Evolutionary conservation across 2,888 invertebrate genomes (phyloP), one percentile per base, ranked within the genome.

Genomic region (Onchidella celtica): DNA sequence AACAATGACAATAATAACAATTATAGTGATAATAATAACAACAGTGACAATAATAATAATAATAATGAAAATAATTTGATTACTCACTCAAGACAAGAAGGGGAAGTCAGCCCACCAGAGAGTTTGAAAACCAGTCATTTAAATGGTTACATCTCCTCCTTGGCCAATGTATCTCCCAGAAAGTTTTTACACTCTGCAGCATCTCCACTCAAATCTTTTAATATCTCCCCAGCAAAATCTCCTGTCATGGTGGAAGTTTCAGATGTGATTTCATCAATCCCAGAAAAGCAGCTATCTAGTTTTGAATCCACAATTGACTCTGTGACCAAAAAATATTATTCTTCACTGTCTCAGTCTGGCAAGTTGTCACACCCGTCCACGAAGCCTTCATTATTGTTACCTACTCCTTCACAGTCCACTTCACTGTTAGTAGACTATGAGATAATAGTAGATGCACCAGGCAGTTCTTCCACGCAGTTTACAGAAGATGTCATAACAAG

Each of bases 1-100:
- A 34, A 29, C 59, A 29, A 29, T n/a, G 34, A 32, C 59, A 73
- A 73, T 34, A 84, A 81, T n/a, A 72, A 72, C 27, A 24, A 3
- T 24, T 4, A 59, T n/a, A n/a, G n/a, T 59, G 59, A n/a, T 4
- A 59, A 59, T 24, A 81, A 34, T 66, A 81, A 74, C 40, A 47
- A 36, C 38, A 79, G 61, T 24, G 66, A 34, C 24, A 73, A 61
- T 21, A 69, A 57, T 24, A 69, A 57, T n/a, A 55, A 69, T 24
- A 68, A 66, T 14, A 29, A 66, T n/a, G 9, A 4, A 14, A 66
- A 32, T n/a, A 66, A 66, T 32, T n/a, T n/a, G n/a, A n/a, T n/a
- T n/a, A n/a, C n/a, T n/a, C n/a, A n/a, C n/a, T n/a, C n/a, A n/a
- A n/a, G n/a, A n/a, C n/a, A n/a, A n/a, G n/a, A n/a, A n/a, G n/a